Base-by-base conservation (phyloP, 2,888 invertebrate genomes). In the Xestobium rufovillosum region DNA sequence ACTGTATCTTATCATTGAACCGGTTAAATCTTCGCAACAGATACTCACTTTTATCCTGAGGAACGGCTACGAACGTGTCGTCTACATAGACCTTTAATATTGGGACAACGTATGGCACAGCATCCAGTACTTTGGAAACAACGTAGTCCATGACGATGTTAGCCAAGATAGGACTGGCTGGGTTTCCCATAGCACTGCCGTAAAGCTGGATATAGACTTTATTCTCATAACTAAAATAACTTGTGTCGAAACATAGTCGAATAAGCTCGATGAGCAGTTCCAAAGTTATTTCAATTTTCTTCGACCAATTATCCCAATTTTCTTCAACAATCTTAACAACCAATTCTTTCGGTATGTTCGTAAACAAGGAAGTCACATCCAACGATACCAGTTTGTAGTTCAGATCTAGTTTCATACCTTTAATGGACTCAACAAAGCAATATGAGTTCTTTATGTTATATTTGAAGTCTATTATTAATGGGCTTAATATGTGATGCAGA, bases 311-410 rank as follows among this genome's bases (percentile, higher is more conserved):
- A 11, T 35, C 26, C 35, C 34, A 38, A 14, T 41, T 12, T 13
- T 35, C 23, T 26, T 35, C 19, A 14, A 31, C 35, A 16, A 34
- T 34, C 2, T 28, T 25, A 25, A 31, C 12, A n/a, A 38, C 31
- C 31, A 39, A 11, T 17, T 39, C 31, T 39, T 41, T 41, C 4
- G 41, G 41, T 8, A 41, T 38, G 23, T 41, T 41, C 13, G 41
- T 34, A 26, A 34, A 41, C 15, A 35, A 17, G 14, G 34, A 29
- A 23, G 37, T 28, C 12, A 38, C 37, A 27, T 38, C 33, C 13
- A 34, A 14, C 15, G 37, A 38, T 4, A 41, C 13, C 9, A 38
- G 30, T 25, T 34, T 17, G 16, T 38, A 34, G 16, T 34, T 17
- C 8, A 26, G 13, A 14, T 36, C 33, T 31, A 41, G 17, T 11